Percentiles rank a stretch among this genome's conserved stretches.
Conservation (phyloP, 2,113 vertebrate genomes). For the Pterocles orientalis region DNA sequence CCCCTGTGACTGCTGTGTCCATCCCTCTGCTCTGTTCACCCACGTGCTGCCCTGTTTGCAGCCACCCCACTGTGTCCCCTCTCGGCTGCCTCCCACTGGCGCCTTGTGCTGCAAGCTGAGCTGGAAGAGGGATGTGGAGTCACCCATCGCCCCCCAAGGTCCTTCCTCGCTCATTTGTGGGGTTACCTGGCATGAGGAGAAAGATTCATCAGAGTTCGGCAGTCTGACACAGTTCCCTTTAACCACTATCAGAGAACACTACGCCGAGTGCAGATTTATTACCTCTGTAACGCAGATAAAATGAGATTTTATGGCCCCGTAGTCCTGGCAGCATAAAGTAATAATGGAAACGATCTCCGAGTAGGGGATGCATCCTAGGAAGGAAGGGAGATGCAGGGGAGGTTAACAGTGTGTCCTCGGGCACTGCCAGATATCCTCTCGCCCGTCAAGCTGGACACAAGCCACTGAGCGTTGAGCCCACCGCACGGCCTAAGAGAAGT, state of each 20-base stretch:
- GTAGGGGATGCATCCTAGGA: not conserved
- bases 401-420: not conserved
- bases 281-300: conserved; percentile 47
- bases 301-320: conserved; percentile 48
- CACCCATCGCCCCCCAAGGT: not conserved
- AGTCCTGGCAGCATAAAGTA: conserved; percentile 29
- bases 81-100: not conserved
- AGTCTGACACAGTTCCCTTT: not conserved
- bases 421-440: not conserved
- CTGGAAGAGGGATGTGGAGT: not conserved
- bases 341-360: conserved; percentile 15
- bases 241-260: not conserved
- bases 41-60: not conserved
- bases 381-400: not conserved
- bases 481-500: not conserved
- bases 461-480: not conserved
- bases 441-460: fast-evolving
- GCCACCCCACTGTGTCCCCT: not conserved
- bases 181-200: not conserved
- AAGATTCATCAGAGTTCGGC: not conserved
- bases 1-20: not conserved
- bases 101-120: not conserved
- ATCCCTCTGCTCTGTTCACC: not conserved
- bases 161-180: not conserved
- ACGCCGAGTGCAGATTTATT: conserved; percentile 32